Conservation (phyloP, 2,113 vertebrate genomes). For the Oncorhynchus kisutch region DNA sequence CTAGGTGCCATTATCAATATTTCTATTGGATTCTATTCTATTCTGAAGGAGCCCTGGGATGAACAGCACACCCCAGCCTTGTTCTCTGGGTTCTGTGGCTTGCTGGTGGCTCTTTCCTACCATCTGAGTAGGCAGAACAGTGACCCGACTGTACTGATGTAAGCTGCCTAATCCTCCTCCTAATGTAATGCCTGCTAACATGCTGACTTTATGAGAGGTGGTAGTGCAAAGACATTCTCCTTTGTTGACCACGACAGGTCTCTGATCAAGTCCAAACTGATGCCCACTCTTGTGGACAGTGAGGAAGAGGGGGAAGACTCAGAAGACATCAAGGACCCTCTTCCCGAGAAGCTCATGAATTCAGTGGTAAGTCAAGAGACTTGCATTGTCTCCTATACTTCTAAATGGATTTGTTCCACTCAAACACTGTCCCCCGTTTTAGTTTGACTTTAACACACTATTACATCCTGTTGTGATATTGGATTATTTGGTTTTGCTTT, state of each 20-base stretch:
- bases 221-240: not conserved
- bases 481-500: not conserved
- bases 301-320: conserved; percentile 77
- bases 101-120: conserved; percentile 90
- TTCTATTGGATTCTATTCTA: not conserved
- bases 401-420: not conserved
- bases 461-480: not conserved
- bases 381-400: conserved; percentile 1
- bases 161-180: conserved; percentile 56
- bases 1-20: not conserved
- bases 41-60: conserved; percentile 89
- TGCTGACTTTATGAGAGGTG: not conserved
- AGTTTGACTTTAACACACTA: not conserved
- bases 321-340: conserved; percentile 78
- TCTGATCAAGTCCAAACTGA: conserved; percentile 82
- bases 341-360: conserved; percentile 88
- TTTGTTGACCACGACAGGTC: conserved; percentile 70
- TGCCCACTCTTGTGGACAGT: conserved; percentile 77
- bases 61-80: conserved; percentile 91
- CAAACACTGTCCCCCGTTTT: not conserved
- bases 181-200: not conserved
- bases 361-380: conserved; percentile 81
- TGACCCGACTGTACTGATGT: conserved; percentile 84
- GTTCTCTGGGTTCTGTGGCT: conserved; percentile 94
- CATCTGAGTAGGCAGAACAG: conserved; percentile 98